Evolutionary conservation across 2,797 vertebrate species (phyloP).

Genomic region (Anas bernieri): DNA sequence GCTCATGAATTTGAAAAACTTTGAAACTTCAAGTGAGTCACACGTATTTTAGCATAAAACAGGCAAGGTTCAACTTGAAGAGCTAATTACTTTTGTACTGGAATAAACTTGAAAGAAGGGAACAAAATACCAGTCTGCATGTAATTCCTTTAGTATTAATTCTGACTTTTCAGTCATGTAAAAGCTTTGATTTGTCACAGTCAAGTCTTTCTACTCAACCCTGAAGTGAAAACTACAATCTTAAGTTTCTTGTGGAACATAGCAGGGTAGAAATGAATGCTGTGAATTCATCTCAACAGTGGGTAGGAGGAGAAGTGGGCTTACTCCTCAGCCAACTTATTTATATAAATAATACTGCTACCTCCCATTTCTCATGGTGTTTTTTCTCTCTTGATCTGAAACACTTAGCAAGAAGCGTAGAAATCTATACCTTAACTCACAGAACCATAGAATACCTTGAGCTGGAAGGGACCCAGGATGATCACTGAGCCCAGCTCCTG

Average conservation of each 20-base stretch:
- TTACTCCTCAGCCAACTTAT: not conserved
- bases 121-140: constrained; percentile 19
- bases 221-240: constrained; percentile 16
- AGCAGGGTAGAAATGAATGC: not conserved
- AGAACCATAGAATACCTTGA: not conserved
- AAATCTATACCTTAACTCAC: not conserved
- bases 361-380: not conserved
- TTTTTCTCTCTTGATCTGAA: not conserved
- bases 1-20: constrained; percentile 8
- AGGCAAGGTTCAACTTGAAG: constrained; percentile 29
- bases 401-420: not conserved
- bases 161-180: not conserved
- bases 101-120: constrained; percentile 44
- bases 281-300: not conserved
- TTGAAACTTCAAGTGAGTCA: constrained; percentile 49
- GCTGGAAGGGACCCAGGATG: not conserved
- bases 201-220: not conserved
- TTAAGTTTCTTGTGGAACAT: constrained; percentile 5
- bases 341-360: not conserved
- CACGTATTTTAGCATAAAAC: constrained; percentile 1
- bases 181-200: constrained; percentile 54
- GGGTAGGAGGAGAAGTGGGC: not conserved
- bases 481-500: not conserved
- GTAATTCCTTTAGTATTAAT: constrained; percentile 30
- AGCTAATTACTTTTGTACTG: constrained; percentile 48